phyloP scores from a whole-genome alignment of 2,888 invertebrate genomes.

The Bruchidius siliquastri region DNA sequence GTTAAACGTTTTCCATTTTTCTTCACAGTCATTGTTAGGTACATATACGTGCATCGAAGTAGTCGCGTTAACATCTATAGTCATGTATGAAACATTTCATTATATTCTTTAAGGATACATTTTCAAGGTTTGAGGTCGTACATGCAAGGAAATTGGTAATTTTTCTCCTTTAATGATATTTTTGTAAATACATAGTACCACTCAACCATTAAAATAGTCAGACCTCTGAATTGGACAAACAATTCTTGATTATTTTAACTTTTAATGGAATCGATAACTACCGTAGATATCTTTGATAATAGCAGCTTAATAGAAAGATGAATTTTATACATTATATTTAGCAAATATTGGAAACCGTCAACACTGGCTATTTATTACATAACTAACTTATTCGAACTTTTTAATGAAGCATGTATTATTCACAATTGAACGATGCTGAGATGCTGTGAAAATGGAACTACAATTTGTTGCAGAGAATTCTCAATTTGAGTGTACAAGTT shows the following conservation, averaged over 20 bases:
- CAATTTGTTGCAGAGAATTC: too few species aligned
- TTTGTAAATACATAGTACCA: constrained; percentile 16
- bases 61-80: background rate
- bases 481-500: too few species aligned
- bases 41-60: background rate
- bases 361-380: too few species aligned
- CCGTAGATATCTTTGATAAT: too few species aligned
- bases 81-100: constrained; percentile 18
- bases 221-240: background rate
- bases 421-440: too few species aligned
- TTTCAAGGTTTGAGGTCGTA: constrained; percentile 17
- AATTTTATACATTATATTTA: too few species aligned
- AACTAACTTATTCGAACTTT: too few species aligned
- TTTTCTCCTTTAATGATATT: constrained; percentile 16
- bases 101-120: constrained; percentile 17
- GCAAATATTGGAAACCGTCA: too few species aligned
- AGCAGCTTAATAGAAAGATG: too few species aligned
- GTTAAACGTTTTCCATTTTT: background rate
- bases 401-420: too few species aligned
- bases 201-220: background rate
- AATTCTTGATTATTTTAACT: background rate
- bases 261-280: background rate
- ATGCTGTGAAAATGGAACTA: too few species aligned
- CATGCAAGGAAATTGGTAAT: constrained; percentile 21
- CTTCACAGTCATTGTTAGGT: background rate